Conservation (phyloP, 2,113 vertebrate genomes). For the Leuciscus idus region DNA sequence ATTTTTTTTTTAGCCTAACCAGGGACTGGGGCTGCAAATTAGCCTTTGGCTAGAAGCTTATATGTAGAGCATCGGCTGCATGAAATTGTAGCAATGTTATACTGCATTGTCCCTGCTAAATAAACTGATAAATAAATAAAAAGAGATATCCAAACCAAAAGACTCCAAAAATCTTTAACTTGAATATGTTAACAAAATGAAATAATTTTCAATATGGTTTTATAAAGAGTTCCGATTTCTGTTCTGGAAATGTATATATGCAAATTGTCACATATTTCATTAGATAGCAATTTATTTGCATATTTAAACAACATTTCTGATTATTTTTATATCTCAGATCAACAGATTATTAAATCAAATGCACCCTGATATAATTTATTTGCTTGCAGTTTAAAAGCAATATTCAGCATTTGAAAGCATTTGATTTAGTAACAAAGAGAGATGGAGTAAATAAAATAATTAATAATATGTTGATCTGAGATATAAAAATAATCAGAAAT, state of each 20-base stretch:
- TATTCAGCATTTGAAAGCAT: not conserved
- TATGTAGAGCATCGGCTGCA: too few species aligned
- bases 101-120: too few species aligned
- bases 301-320: not conserved
- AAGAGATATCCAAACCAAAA: not conserved
- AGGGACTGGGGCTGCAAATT: too few species aligned
- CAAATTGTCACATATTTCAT: not conserved
- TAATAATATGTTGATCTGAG: too few species aligned
- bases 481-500: too few species aligned
- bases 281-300: not conserved
- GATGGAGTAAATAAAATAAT: too few species aligned
- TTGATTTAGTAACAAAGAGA: too few species aligned
- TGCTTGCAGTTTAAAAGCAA: not conserved
- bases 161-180: not conserved
- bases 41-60: too few species aligned
- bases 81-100: too few species aligned
- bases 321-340: too few species aligned
- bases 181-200: not conserved
- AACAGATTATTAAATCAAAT: slow-evolving; percentile 1
- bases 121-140: too few species aligned
- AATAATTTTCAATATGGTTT: not conserved
- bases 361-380: not conserved
- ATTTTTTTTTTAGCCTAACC: too few species aligned
- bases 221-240: not conserved
- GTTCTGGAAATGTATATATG: not conserved